Base-by-base conservation (phyloP, 2,888 invertebrate genomes). In the Pachliopta kotzebuea region DNA sequence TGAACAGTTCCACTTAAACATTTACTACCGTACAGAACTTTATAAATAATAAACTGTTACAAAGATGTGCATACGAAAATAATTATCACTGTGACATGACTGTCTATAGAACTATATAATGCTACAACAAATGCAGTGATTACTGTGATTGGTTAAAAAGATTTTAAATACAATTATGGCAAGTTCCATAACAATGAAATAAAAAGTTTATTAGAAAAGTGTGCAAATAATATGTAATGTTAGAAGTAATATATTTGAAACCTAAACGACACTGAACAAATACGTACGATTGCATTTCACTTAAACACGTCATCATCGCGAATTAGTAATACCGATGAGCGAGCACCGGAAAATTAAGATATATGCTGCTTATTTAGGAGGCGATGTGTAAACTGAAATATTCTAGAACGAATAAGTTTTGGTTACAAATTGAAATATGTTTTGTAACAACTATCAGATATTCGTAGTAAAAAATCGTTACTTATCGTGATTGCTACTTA, bases 271-370 rank as follows among this genome's bases (percentile, higher is more conserved):
- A 18, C n/a, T 45, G 6, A 45, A 45, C 45, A 45, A 45, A 45
- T 45, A 45, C 8, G 18, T 45, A n/a, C 18, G n/a, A 45, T n/a
- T 45, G 45, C 45, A 45, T 45, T 45, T 18, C 45, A n/a, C 45
- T n/a, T 0, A 42, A 42, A 18, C n/a, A n/a, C 45, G 45, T 45
- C 45, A 45, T n/a, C 52, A 53, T 24, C 57, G 62, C 37, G 50
- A n/a, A 58, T 54, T 45, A 58, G 54, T 26, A 42, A 37, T 53
- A 54, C 42, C 53, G 50, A 58, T 53, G 56, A 52, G n/a, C 53
- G 62, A 37, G 18, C 24, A 31, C 53, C 31, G 57, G 57, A 29
- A 45, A 58, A 54, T 54, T 60, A 54, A 24, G 24, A 60, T 54
- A 26, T 24, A 49, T n/a, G 45, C 4, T 6, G 45, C 45, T 18